Base-by-base conservation (phyloP, 2,113 vertebrate species). In the Condylura cristata region DNA sequence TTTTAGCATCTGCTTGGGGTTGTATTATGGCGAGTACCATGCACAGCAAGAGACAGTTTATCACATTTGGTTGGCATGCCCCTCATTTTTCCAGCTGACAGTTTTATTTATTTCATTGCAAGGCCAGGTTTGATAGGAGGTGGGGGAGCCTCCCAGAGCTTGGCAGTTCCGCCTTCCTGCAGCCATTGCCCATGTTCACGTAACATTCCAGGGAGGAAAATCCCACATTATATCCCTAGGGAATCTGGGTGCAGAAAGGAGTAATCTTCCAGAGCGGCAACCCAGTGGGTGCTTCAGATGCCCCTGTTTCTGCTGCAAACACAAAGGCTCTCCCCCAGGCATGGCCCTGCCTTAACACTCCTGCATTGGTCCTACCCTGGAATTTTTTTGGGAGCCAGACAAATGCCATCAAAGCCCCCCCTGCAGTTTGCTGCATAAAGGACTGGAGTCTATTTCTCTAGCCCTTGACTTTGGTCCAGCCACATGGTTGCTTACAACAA, bases 1-100 rank as follows among this genome's bases (percentile, higher is more conserved):
- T 96, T 93, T 89, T 81, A 97, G 93, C 76, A n/a, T 87, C 86
- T 2, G 8, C 87, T 88, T 12, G 74, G 63, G 87, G 71, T 93
- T 91, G 86, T 58, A 86, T 81, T 93, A 92, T 92, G 41, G 48
- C 65, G 70, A 86, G 39, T 39, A 90, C 74, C 82, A 88, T 82
- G 58, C 10, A 51, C 12, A 6, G 80, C 24, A 63, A 93, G 91
- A 95, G 85, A 91, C 3, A 2, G 83, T 78, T 94, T 66, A 68
- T 56, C 85, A 91, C 85, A 93, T 97, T 74, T 88, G 89, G 79
- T 89, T 32, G 53, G 68, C 80, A 91, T 5, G 53, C 82, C 94
- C 32, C 84, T 4, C 81, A 32, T 93, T 95, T 94, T 92, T 90
- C 91, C 63, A 8, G 30, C 82, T 88, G 93, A 87, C 13, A 8